Evolutionary conservation across 2,797 vertebrate genomes (phyloP).

Genomic region (Clarias pachynema): DNA sequence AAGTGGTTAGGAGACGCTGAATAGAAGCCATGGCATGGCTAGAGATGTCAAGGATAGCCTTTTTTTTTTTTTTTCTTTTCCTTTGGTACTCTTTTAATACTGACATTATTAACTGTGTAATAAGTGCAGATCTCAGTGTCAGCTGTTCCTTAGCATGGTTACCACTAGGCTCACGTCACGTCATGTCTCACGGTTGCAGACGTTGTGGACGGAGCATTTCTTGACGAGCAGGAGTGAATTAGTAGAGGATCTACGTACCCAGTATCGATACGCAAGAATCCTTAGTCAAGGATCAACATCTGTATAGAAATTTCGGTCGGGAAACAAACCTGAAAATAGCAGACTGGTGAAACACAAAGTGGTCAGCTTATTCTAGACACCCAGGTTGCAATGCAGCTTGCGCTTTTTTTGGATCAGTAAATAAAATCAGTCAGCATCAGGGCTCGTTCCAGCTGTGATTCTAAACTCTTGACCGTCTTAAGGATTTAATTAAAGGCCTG

Average conservation of each 20-base stretch:
- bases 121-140: neutral
- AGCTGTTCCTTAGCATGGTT: neutral
- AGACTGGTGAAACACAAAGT: neutral
- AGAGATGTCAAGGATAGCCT: constrained; percentile 15
- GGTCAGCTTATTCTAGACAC: neutral
- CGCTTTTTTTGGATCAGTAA: neutral
- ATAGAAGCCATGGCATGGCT: constrained; percentile 12
- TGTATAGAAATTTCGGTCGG: neutral
- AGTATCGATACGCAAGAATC: neutral
- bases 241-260: neutral
- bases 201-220: neutral
- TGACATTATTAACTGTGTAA: neutral
- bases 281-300: neutral
- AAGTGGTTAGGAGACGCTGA: constrained; percentile 27
- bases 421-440: constrained; percentile 19
- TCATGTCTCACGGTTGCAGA: no score
- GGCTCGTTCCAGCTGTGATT: neutral
- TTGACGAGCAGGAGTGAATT: neutral
- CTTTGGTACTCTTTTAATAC: neutral
- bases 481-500: constrained; percentile 23
- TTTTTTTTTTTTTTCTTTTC: neutral
- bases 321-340: neutral
- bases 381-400: neutral
- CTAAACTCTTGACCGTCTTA: constrained; percentile 4
- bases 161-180: neutral